Conservation (phyloP, 2,797 vertebrate species). For the Lepilemur septentrionalis region DNA sequence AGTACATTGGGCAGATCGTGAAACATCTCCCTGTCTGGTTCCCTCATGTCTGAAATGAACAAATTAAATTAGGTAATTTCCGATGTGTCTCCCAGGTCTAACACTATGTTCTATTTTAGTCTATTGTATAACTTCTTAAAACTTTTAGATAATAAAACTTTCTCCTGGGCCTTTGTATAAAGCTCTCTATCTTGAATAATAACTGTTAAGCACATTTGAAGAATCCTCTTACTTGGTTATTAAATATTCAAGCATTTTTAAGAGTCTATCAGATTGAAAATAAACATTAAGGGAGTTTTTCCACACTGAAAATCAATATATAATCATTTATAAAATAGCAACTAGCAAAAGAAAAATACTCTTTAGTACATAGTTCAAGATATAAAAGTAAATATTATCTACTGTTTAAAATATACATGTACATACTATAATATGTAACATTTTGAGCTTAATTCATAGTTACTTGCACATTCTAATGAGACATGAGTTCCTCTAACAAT, state of each 20-base stretch:
- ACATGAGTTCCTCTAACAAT: neutral
- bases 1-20: neutral
- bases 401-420: neutral
- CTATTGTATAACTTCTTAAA: neutral
- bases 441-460: neutral
- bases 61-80: neutral
- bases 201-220: neutral
- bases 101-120: neutral
- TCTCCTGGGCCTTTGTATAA: neutral
- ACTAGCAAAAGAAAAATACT: neutral
- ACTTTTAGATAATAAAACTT: neutral
- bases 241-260: neutral
- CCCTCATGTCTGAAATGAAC: neutral
- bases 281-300: neutral
- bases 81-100: neutral
- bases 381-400: neutral
- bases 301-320: neutral
- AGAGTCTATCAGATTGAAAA: neutral
- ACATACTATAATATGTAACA: neutral
- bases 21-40: neutral
- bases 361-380: neutral
- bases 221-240: neutral
- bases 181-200: neutral
- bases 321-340: neutral
- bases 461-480: neutral